Percentiles rank a stretch among this genome's conserved stretches.
phyloP scores from a whole-genome alignment of 2,113 vertebrate genomes.

The Pituophis catenifer region DNA sequence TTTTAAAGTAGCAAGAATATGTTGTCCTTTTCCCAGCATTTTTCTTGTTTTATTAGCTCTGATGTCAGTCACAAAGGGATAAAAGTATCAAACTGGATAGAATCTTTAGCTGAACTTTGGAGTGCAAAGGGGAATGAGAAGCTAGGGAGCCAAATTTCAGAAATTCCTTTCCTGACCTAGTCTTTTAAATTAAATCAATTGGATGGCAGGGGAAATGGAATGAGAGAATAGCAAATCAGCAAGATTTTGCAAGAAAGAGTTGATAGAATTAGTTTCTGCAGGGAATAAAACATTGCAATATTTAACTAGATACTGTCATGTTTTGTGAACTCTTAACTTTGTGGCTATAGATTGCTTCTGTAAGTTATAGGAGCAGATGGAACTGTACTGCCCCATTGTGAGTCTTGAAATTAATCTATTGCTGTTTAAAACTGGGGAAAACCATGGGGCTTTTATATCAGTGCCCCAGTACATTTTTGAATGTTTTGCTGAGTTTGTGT shows the following conservation, averaged over 20 bases:
- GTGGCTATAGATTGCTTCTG: slow-evolving; percentile 52
- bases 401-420: slow-evolving; percentile 49
- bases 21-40: not conserved
- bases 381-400: slow-evolving; percentile 25
- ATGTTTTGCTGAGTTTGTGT: not conserved
- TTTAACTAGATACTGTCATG: slow-evolving; percentile 47
- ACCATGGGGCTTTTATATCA: slow-evolving; percentile 19
- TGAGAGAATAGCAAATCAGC: slow-evolving; percentile 56
- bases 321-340: slow-evolving; percentile 42
- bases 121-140: not conserved
- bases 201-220: slow-evolving; percentile 13
- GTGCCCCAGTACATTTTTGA: slow-evolving; percentile 5
- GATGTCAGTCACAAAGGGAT: not conserved
- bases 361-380: slow-evolving; percentile 25
- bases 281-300: slow-evolving; percentile 31
- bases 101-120: slow-evolving; percentile 30
- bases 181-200: slow-evolving; percentile 36
- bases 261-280: slow-evolving; percentile 38
- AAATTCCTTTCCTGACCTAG: slow-evolving; percentile 30
- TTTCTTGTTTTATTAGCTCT: slow-evolving; percentile 28
- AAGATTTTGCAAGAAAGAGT: slow-evolving; percentile 36
- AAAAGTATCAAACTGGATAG: slow-evolving; percentile 28
- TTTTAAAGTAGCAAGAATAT: not conserved
- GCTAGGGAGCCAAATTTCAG: slow-evolving; percentile 25
- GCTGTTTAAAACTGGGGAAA: slow-evolving; percentile 40